These are phyloP conservation scores for Enteromius trimaculatus DNA, from an alignment of 2,797 vertebrate species.

Conservation along the genomic window DNA sequence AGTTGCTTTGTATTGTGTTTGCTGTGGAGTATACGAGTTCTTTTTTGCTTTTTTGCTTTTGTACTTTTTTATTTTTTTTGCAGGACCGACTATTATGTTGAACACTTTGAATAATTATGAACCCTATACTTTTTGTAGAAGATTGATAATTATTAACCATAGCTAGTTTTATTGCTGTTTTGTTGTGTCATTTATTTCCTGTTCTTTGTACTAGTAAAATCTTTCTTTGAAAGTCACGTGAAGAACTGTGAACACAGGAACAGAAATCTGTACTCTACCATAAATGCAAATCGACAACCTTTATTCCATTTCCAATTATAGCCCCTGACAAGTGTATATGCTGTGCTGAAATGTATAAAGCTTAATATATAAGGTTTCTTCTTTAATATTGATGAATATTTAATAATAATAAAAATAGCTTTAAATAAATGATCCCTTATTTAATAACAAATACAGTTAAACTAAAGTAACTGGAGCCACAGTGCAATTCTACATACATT, in stretches of 20 bases:
- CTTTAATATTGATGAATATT: not conserved
- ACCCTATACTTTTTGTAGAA: not conserved
- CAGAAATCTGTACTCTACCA: not conserved
- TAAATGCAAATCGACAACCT: not conserved
- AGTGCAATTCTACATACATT: not conserved
- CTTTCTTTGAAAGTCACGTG: constrained; percentile 22
- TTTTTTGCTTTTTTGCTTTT: not conserved
- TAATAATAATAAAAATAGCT: not conserved
- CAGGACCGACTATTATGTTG: not conserved
- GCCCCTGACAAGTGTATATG: not conserved
- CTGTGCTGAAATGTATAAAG: not conserved
- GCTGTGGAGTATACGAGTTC: not conserved
- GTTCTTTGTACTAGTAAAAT: constrained; percentile 21
- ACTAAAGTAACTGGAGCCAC: not conserved
- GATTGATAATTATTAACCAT: constrained; percentile 32
- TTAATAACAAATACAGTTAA: not conserved
- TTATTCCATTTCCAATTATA: not conserved
- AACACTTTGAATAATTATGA: not conserved
- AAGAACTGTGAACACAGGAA: constrained; percentile 11
- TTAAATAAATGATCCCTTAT: not conserved
- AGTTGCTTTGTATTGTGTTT: constrained; percentile 16
- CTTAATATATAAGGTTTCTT: not conserved
- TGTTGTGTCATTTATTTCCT: constrained; percentile 31
- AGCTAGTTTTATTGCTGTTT: constrained; percentile 26
- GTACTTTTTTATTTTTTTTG: not conserved